Conservation (phyloP, 1,140 invertebrate species). For the Trachymyrmex septentrionalis region DNA sequence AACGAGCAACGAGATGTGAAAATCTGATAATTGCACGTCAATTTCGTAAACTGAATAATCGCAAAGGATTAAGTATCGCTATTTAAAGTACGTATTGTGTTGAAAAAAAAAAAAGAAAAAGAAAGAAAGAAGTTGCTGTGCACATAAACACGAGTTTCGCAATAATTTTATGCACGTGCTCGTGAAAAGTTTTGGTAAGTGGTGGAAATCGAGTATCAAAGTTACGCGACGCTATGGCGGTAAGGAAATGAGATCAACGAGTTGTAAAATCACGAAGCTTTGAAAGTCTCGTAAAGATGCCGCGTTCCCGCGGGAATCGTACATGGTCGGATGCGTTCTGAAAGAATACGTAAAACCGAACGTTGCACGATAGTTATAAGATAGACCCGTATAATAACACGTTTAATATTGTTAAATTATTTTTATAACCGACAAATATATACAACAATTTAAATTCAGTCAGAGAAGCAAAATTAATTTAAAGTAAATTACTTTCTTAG, state of each 20-base stretch:
- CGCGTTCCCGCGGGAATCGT: conserved; percentile 31
- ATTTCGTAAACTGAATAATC: not conserved
- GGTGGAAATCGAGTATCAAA: conserved; percentile 76
- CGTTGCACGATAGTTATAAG: not conserved
- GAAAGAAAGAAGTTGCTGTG: conserved; percentile 8
- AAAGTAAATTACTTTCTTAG: conserved; percentile 26
- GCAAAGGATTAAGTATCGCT: no score
- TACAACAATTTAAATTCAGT: conserved; percentile 19
- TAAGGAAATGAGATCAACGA: conserved; percentile 79
- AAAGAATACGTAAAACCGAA: conserved; percentile 48
- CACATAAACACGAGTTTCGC: conserved; percentile 36
- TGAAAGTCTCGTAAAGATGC: conserved; percentile 76
- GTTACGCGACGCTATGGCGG: conserved; percentile 68
- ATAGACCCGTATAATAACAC: not conserved
- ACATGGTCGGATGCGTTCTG: conserved; percentile 51
- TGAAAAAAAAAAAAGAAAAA: no score
- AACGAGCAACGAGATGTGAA: not conserved
- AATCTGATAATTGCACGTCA: not conserved
- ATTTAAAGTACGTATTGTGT: not conserved
- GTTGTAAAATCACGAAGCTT: conserved; percentile 79
- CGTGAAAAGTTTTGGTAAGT: conserved; percentile 67
- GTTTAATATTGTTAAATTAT: not conserved
- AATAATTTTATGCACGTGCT: conserved; percentile 74
- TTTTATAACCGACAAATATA: conserved; percentile 21
- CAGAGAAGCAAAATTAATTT: conserved; percentile 17